phyloP scores from a whole-genome alignment of 2,113 vertebrate genomes.

The Neogobius melanostomus region DNA sequence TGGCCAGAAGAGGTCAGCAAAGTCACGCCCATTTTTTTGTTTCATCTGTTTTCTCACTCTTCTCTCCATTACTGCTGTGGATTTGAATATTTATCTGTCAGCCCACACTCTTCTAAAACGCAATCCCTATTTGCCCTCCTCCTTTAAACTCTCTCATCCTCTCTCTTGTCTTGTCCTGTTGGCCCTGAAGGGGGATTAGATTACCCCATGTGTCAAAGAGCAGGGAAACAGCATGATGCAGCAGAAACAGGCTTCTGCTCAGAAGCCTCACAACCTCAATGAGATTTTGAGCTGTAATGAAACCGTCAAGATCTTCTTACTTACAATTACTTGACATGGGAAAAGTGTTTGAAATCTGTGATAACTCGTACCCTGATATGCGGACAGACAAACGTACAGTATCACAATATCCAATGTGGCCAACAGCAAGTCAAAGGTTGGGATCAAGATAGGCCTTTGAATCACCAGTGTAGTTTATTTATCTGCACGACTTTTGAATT shows the following conservation, averaged over 20 bases:
- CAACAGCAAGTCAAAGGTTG: too few relatives aligned
- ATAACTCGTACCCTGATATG: too few relatives aligned
- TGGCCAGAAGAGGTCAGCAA: conserved; percentile 52
- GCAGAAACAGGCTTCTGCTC: conserved; percentile 18
- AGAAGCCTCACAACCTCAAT: not conserved
- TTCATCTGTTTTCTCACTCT: not conserved
- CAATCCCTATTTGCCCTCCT: not conserved
- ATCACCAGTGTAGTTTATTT: not conserved
- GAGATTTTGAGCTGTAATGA: conserved; percentile 22
- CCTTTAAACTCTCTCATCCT: conserved; percentile 1
- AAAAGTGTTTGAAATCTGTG: not conserved
- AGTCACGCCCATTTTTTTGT: conserved; percentile 11
- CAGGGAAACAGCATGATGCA: conserved; percentile 35
- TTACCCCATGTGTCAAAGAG: conserved; percentile 39
- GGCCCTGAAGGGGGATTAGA: conserved; percentile 35
- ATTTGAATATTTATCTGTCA: not conserved
- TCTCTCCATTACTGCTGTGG: not conserved
- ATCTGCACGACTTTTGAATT: too few relatives aligned
- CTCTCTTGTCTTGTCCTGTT: conserved; percentile 16
- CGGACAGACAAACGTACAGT: too few relatives aligned
- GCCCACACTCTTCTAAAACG: not conserved
- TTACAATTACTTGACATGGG: conserved; percentile 16
- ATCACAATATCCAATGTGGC: too few relatives aligned
- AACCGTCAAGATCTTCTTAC: conserved; percentile 13
- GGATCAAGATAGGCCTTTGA: not conserved